Percentiles rank a stretch among this genome's conserved stretches.
These are phyloP conservation scores for Seriola rivoliana DNA, from an alignment of 2,113 vertebrate genomes.

Conservation along the genomic window DNA sequence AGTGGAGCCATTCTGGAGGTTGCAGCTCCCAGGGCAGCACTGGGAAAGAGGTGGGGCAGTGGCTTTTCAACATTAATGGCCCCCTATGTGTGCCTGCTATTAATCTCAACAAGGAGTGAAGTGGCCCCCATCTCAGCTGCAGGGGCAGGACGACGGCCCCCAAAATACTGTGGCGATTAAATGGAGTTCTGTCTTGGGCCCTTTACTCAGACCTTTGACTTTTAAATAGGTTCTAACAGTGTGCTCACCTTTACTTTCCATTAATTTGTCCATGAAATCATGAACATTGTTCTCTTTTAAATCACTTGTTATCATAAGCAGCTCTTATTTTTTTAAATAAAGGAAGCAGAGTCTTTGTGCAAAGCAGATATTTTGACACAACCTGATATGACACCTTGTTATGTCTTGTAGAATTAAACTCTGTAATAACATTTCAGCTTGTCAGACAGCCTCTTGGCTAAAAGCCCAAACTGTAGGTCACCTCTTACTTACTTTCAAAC, in stretches of 20 bases:
- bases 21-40: conserved; percentile 64
- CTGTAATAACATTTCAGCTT: not conserved
- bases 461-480: not conserved
- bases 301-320: not conserved
- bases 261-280: conserved; percentile 10
- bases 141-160: conserved; percentile 33
- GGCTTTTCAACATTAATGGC: conserved; percentile 70
- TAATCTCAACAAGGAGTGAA: conserved; percentile 77
- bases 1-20: conserved; percentile 67
- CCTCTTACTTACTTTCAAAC: not conserved
- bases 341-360: not conserved
- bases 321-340: not conserved
- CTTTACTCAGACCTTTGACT: conserved; percentile 49
- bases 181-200: conserved; percentile 57
- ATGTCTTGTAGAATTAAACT: not conserved
- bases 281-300: not conserved
- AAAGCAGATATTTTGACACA: not conserved
- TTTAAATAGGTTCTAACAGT: not conserved
- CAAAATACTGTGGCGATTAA: conserved; percentile 55
- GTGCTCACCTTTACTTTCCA: conserved; percentile 19
- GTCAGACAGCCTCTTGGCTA: not conserved
- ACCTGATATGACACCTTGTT: not conserved
- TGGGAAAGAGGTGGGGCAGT: conserved; percentile 62
- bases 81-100: conserved; percentile 55
- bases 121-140: conserved; percentile 65